Base-by-base conservation (phyloP, 1,140 invertebrate species). In the Planococcus citri region DNA sequence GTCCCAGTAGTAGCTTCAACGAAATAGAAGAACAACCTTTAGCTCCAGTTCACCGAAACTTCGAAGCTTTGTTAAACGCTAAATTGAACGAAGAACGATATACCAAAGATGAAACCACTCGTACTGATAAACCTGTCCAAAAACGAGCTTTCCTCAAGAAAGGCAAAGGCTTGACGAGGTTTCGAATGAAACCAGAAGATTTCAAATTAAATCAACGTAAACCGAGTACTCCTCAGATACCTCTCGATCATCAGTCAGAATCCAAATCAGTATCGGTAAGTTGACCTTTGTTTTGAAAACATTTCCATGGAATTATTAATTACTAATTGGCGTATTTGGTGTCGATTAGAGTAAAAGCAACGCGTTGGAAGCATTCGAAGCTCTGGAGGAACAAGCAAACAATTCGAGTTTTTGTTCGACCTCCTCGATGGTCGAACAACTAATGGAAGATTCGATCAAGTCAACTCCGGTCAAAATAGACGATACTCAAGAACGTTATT, bases 371-470 rank as follows among this genome's bases (percentile, higher is more conserved):
- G 82, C 87, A 74, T 90, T 90, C 81, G 87, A 90, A 76, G 73
- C 85, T 1, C 77, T 89, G 69, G 88, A 90, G 77, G 83, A 86
- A 74, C 85, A 85, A 76, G 84, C 84, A 0, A 80, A 82, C 37
- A 82, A 87, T 77, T 85, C 84, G 64, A 88, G 87, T 77, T 89
- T 89, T 72, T 85, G 82, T 77, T 86, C 88, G 24, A 84, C 85
- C 24, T 88, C 85, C 70, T 87, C 85, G 70, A 82, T 84, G 37
- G 82, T 86, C 61, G 76, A 79, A 69, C 80, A 80, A 27, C 82
- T 86, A 72, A 75, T 86, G 74, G 80, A 71, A 72, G 78, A 78
- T 76, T 76, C 75, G 72, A 60, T 76, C 70, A 79, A 79, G 57
- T 79, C 78, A 58, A 80, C 80, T 8, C 79, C 80, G 73, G 76